Evolutionary conservation across 2,888 invertebrate genomes (phyloP).

Genomic region (Gymnoscelis rufifasciata): DNA sequence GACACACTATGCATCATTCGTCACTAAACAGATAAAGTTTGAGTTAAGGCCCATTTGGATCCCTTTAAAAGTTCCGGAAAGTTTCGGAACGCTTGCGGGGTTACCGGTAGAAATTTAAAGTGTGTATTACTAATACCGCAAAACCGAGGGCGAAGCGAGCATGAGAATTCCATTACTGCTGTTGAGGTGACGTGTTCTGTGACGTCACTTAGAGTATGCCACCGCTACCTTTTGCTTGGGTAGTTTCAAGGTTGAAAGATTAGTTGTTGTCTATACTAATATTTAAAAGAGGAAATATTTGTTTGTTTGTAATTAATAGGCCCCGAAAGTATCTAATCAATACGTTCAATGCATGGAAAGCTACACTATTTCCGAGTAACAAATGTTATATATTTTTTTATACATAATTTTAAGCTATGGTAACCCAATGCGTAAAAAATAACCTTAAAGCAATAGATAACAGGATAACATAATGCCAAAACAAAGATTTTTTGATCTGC

Average conservation of each 20-base stretch:
- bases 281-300: no score
- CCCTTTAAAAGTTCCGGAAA: constrained; percentile 60
- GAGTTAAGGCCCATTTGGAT: constrained; percentile 61
- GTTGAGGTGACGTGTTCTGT: constrained; percentile 58
- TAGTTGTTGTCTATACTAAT: neutral
- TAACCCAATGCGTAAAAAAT: no score
- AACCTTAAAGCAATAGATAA: no score
- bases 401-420: no score
- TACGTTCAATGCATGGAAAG: no score
- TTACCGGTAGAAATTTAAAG: constrained; percentile 75
- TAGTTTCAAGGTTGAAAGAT: constrained; percentile 1
- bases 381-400: no score
- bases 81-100: constrained; percentile 60
- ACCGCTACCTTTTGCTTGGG: constrained; percentile 1
- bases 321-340: no score
- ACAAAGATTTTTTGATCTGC: no score
- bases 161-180: constrained; percentile 75
- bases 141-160: constrained; percentile 63
- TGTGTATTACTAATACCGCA: constrained; percentile 70
- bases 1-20: constrained; percentile 18
- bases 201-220: constrained; percentile 27
- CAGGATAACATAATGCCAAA: no score
- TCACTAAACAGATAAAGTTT: constrained; percentile 40
- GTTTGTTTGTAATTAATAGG: no score
- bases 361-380: no score